Evolutionary conservation across 2,113 vertebrate genomes (phyloP).

Genomic region (Pithys albifrons): DNA sequence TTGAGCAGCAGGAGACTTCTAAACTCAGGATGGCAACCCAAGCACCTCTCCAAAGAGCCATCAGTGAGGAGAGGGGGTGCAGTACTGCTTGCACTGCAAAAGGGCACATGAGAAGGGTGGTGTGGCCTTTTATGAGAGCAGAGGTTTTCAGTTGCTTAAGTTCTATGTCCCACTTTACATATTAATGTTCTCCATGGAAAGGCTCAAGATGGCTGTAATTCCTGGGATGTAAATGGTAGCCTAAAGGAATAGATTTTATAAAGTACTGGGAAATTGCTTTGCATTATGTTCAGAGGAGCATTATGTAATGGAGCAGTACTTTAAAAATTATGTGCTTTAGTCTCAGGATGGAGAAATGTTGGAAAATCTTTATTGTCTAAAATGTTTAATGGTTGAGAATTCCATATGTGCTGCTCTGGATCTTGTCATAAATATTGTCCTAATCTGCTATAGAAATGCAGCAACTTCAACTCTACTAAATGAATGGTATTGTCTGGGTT

Average conservation of each 20-base stretch:
- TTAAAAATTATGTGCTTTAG: not conserved
- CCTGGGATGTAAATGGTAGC: not conserved
- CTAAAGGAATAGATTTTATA: slow-evolving; percentile 9
- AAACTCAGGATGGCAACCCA: not conserved
- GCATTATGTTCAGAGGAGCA: not conserved
- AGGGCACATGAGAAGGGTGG: not conserved
- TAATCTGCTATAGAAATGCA: not conserved
- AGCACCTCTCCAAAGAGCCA: not conserved
- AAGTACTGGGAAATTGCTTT: not conserved
- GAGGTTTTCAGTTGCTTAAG: not conserved
- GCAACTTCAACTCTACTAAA: not conserved
- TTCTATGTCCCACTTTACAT: not conserved
- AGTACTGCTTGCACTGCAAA: not conserved
- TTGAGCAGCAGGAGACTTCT: not conserved
- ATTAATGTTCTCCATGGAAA: not conserved
- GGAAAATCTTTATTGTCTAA: not conserved
- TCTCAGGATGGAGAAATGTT: not conserved
- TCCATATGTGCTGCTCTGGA: not conserved
- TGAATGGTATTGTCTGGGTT: slow-evolving; percentile 1
- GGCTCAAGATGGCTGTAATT: not conserved
- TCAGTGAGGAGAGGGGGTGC: not conserved
- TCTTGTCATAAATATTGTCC: not conserved
- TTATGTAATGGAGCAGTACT: not conserved
- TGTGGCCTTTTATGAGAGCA: not conserved
- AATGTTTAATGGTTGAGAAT: not conserved